These are phyloP conservation scores for Caracal caracal DNA, from an alignment of 2,113 vertebrate species.

Conservation along the genomic window DNA sequence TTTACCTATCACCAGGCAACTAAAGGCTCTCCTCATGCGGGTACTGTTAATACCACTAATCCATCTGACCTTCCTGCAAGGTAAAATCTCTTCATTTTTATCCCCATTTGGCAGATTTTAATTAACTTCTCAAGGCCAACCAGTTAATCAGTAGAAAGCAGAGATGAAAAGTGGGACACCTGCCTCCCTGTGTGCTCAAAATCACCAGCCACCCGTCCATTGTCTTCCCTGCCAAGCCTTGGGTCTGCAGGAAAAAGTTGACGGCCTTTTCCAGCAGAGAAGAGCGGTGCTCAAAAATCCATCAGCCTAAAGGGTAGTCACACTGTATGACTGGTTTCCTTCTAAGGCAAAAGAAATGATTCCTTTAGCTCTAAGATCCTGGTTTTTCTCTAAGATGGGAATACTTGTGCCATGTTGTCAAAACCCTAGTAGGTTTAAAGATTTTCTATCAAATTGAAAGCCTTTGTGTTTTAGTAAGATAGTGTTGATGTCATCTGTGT, in stretches of 20 bases:
- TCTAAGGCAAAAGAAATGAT: slow-evolving; percentile 49
- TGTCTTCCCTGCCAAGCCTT: neutral
- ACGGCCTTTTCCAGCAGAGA: slow-evolving; percentile 2
- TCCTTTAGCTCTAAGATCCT: slow-evolving; percentile 29
- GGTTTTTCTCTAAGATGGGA: slow-evolving; percentile 49
- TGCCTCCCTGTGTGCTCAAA: slow-evolving; percentile 10
- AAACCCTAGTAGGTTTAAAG: slow-evolving; percentile 60
- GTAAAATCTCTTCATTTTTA: slow-evolving; percentile 76
- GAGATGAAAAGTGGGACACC: slow-evolving; percentile 73
- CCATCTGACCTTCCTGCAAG: slow-evolving; percentile 78
- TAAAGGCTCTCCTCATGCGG: slow-evolving; percentile 43
- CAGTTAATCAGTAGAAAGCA: slow-evolving; percentile 74
- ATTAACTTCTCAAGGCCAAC: slow-evolving; percentile 80
- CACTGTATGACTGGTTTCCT: neutral
- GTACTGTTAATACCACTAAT: slow-evolving; percentile 78
- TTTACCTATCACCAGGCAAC: slow-evolving; percentile 70
- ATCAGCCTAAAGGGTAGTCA: slow-evolving; percentile 39
- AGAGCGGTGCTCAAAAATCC: neutral
- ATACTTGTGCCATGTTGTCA: slow-evolving; percentile 34
- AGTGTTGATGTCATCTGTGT: slow-evolving; percentile 62
- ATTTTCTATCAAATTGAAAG: slow-evolving; percentile 72
- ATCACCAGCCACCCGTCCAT: neutral
- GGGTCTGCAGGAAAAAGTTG: neutral
- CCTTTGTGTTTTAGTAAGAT: slow-evolving; percentile 68
- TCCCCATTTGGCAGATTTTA: slow-evolving; percentile 82